Evolutionary conservation across 2,113 vertebrate genomes (phyloP).

Genomic region (Phoenicopterus ruber): DNA sequence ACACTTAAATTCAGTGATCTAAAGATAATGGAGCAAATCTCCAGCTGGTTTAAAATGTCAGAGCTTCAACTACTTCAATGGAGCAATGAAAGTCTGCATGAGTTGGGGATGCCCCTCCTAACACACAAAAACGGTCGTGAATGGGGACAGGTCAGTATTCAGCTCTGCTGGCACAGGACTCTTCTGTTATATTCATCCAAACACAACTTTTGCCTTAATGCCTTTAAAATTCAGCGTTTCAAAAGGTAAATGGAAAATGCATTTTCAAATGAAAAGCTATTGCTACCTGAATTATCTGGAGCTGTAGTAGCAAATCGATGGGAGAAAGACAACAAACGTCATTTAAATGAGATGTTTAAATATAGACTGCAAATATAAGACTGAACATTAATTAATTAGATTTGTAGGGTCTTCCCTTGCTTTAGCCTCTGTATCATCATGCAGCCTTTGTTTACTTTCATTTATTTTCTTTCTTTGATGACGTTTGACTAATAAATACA

Average conservation of each 20-base stretch:
- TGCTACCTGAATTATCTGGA: neutral
- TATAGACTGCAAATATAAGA: neutral
- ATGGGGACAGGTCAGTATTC: neutral
- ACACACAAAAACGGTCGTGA: neutral
- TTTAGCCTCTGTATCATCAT: neutral
- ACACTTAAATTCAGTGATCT: neutral
- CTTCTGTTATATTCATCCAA: neutral
- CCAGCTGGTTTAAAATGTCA: slow-evolving; percentile 17
- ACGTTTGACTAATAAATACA: slow-evolving; percentile 55
- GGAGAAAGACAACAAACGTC: neutral
- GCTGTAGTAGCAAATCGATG: neutral
- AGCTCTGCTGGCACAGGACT: neutral
- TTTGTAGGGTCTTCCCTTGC: neutral
- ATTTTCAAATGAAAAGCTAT: slow-evolving; percentile 43
- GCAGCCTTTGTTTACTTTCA: slow-evolving; percentile 18
- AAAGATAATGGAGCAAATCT: neutral
- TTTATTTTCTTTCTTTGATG: slow-evolving; percentile 43
- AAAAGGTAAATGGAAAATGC: slow-evolving; percentile 10
- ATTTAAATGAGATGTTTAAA: slow-evolving; percentile 49
- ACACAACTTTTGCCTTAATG: neutral
- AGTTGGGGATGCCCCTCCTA: neutral
- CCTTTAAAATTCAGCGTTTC: neutral
- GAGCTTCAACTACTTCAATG: neutral
- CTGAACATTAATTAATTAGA: slow-evolving; percentile 2
- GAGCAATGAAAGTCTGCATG: neutral